These are phyloP conservation scores for Lasiurus borealis DNA, from an alignment of 2,113 vertebrate genomes.

Conservation along the genomic window DNA sequence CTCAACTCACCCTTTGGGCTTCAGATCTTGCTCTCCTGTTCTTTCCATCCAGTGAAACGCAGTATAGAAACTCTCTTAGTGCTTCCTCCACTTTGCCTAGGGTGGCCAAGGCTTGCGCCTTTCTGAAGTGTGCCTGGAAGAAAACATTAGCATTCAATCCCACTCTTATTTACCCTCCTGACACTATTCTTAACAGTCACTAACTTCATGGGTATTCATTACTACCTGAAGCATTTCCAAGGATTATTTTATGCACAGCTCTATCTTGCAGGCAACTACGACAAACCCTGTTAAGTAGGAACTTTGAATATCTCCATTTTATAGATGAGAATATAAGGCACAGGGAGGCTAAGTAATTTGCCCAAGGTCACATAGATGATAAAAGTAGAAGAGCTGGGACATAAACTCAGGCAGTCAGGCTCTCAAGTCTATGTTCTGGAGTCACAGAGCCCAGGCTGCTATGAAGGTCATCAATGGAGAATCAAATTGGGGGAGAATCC, in stretches of 20 bases:
- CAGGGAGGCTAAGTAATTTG: constrained; percentile 27
- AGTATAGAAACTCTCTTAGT: constrained; percentile 93
- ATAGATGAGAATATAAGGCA: constrained; percentile 7
- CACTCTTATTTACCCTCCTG: not conserved
- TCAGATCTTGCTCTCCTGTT: constrained; percentile 91
- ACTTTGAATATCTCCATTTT: constrained; percentile 46
- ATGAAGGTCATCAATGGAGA: not conserved
- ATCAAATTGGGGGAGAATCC: not conserved
- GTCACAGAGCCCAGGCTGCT: constrained; percentile 13
- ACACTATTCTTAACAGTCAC: not conserved
- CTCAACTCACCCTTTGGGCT: constrained; percentile 90
- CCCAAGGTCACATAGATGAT: not conserved
- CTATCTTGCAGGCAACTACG: not conserved
- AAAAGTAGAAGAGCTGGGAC: constrained; percentile 36
- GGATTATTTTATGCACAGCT: not conserved
- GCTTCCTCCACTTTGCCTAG: constrained; percentile 93
- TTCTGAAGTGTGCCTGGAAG: constrained; percentile 92
- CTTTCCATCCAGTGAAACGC: constrained; percentile 92
- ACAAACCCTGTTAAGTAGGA: not conserved
- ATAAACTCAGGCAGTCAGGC: not conserved
- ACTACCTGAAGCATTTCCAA: not conserved
- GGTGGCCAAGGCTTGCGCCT: constrained; percentile 92
- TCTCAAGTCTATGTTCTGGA: not conserved
- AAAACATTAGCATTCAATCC: constrained; percentile 65
- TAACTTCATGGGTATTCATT: not conserved